A percentile compares a stretch with the other conserved stretches of the same genome.
phyloP scores from a whole-genome alignment of 2,888 invertebrate genomes.

The Taphrorychus bicolor region DNA sequence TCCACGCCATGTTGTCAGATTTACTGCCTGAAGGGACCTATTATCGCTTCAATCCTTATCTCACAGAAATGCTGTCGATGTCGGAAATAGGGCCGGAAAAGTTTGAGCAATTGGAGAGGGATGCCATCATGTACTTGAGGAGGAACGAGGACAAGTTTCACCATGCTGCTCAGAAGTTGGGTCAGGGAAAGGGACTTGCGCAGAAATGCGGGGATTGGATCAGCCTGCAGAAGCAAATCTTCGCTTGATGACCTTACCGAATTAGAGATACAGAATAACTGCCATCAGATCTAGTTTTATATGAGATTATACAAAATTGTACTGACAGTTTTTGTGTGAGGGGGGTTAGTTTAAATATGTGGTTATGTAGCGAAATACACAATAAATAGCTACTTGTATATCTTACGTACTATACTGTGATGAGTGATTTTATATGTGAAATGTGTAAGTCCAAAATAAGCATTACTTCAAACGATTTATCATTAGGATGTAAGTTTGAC shows the following conservation, averaged over 20 bases:
- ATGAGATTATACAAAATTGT: too few species aligned
- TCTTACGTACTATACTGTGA: too few species aligned
- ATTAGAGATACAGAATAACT: neutral
- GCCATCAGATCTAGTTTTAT: constrained; percentile 1
- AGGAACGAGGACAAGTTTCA: constrained; percentile 81
- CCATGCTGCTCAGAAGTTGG: constrained; percentile 63
- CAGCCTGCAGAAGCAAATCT: constrained; percentile 56
- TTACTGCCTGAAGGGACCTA: constrained; percentile 76
- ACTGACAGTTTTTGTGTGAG: too few species aligned
- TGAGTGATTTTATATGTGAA: too few species aligned
- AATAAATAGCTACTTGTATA: too few species aligned
- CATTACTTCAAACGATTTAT: too few species aligned
- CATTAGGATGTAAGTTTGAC: too few species aligned
- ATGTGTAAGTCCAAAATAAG: too few species aligned
- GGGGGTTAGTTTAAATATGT: too few species aligned
- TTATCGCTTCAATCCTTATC: constrained; percentile 87
- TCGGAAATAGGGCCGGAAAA: constrained; percentile 80
- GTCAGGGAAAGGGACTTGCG: constrained; percentile 56
- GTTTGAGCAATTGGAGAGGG: constrained; percentile 73
- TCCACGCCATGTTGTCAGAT: constrained; percentile 79
- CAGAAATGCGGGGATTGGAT: constrained; percentile 62
- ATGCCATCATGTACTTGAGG: constrained; percentile 80
- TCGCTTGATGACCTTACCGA: constrained; percentile 23
- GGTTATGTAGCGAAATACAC: too few species aligned
- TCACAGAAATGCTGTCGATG: constrained; percentile 80